Conservation (phyloP, 2,797 vertebrate species). For the Phrynocephalus forsythii region DNA sequence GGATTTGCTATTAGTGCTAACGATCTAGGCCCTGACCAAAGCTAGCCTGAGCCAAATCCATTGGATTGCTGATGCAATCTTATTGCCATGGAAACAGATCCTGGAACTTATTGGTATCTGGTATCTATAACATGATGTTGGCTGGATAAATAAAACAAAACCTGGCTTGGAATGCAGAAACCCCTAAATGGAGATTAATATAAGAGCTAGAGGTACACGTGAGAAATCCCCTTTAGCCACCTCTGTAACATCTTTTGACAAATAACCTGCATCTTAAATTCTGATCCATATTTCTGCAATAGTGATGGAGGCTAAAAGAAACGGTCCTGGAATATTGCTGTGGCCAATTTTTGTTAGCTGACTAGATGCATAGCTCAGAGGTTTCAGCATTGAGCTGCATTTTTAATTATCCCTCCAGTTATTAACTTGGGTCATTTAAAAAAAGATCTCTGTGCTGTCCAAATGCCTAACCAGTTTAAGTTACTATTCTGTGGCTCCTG, state of each 20-base stretch:
- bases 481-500: neutral
- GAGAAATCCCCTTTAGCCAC: neutral
- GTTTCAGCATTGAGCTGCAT: too few relatives aligned
- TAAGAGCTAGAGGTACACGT: neutral
- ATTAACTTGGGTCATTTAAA: neutral
- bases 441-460: neutral
- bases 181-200: slow-evolving; percentile 2
- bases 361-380: too few relatives aligned
- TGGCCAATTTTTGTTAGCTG: neutral
- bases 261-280: too few relatives aligned
- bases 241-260: neutral
- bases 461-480: neutral
- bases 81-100: slow-evolving; percentile 83
- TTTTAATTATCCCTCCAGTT: neutral
- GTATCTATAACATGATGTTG: slow-evolving; percentile 35
- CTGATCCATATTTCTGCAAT: neutral
- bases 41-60: slow-evolving; percentile 67
- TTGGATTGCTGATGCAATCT: slow-evolving; percentile 68
- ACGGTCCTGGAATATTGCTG: neutral
- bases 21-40: slow-evolving; percentile 70
- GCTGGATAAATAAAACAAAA: slow-evolving; percentile 27
- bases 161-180: neutral
- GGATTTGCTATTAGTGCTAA: slow-evolving; percentile 72
- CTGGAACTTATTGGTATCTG: slow-evolving; percentile 65
- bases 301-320: neutral